Evolutionary conservation across 2,888 invertebrate species (phyloP).

Genomic region (Sthenelais limicola): DNA sequence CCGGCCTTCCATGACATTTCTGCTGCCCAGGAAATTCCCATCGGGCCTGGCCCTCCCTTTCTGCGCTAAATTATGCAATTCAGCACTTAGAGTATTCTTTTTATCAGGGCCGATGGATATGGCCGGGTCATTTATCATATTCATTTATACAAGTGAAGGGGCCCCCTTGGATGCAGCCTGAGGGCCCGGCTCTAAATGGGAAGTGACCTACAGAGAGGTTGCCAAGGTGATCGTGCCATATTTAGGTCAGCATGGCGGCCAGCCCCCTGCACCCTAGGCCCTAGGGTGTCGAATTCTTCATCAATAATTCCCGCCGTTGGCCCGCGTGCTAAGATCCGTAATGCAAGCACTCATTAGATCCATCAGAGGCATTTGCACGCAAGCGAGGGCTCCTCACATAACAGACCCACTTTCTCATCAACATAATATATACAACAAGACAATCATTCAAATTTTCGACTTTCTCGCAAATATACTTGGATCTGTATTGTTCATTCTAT

Average conservation of each 20-base stretch:
- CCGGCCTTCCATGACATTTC: slow-evolving; percentile 25
- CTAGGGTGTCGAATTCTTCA: slow-evolving; percentile 36
- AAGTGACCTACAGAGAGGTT: slow-evolving; percentile 38
- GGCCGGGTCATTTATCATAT: slow-evolving; percentile 32
- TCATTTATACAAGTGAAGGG: slow-evolving; percentile 39
- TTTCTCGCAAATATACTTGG: too few species aligned
- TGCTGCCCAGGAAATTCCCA: slow-evolving; percentile 26
- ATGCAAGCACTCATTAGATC: slow-evolving; percentile 26
- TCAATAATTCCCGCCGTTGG: slow-evolving; percentile 25
- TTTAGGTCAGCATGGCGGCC: slow-evolving; percentile 39
- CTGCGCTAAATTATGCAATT: slow-evolving; percentile 37
- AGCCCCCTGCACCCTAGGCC: slow-evolving; percentile 19
- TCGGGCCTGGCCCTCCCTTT: slow-evolving; percentile 21
- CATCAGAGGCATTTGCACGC: too few species aligned
- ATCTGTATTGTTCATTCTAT: too few species aligned
- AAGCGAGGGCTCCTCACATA: too few species aligned
- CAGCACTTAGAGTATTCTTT: slow-evolving; percentile 39
- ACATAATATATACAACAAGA: too few species aligned
- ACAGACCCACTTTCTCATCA: too few species aligned
- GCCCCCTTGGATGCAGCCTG: neutral
- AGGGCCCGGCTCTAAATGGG: slow-evolving; percentile 30
- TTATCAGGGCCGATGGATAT: slow-evolving; percentile 33
- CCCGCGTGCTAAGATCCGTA: slow-evolving; percentile 12
- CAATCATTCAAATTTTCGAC: too few species aligned
- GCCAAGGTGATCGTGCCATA: slow-evolving; percentile 36